Evolutionary conservation across 1,140 invertebrate genomes (phyloP).

Genomic region (Camponotus vicinus): DNA sequence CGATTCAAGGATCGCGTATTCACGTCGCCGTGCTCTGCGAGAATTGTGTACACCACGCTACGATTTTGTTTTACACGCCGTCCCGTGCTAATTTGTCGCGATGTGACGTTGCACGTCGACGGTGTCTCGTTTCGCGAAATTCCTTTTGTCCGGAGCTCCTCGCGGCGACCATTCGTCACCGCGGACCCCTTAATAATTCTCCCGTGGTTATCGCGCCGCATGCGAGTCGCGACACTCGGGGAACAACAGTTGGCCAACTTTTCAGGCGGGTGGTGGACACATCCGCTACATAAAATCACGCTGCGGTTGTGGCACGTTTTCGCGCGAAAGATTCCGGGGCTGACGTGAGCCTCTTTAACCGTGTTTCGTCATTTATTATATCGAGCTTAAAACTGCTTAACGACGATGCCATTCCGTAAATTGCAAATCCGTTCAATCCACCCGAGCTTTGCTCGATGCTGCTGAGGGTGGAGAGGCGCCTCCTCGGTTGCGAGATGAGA

Average conservation of each 20-base stretch:
- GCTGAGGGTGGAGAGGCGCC: not conserved
- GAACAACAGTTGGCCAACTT: slow-evolving; percentile 72
- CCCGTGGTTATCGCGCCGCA: slow-evolving; percentile 47
- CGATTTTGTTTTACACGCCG: slow-evolving; percentile 27
- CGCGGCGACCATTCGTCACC: slow-evolving; percentile 16
- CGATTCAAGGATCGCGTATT: slow-evolving; percentile 27
- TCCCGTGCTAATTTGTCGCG: slow-evolving; percentile 38
- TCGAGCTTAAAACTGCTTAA: slow-evolving; percentile 82
- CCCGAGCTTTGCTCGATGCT: slow-evolving; percentile 18
- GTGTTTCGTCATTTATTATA: slow-evolving; percentile 72
- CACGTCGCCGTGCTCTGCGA: not conserved
- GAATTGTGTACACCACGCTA: not conserved
- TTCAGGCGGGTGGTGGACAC: not conserved
- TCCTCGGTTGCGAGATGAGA: slow-evolving; percentile 63
- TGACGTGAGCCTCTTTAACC: slow-evolving; percentile 59
- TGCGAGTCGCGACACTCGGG: slow-evolving; percentile 29
- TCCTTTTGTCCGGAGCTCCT: not conserved
- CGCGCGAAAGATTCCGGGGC: slow-evolving; percentile 60
- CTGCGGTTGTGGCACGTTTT: slow-evolving; percentile 45
- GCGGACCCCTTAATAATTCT: slow-evolving; percentile 63
- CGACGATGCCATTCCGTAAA: slow-evolving; percentile 78
- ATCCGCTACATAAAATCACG: slow-evolving; percentile 62
- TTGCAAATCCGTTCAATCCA: slow-evolving; percentile 71
- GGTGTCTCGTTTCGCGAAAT: slow-evolving; percentile 25
- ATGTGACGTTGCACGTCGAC: not conserved